Percentiles rank a stretch among this genome's conserved stretches.
Conservation (phyloP, 2,888 invertebrate genomes). For the Amphipyra tragopoginis region DNA sequence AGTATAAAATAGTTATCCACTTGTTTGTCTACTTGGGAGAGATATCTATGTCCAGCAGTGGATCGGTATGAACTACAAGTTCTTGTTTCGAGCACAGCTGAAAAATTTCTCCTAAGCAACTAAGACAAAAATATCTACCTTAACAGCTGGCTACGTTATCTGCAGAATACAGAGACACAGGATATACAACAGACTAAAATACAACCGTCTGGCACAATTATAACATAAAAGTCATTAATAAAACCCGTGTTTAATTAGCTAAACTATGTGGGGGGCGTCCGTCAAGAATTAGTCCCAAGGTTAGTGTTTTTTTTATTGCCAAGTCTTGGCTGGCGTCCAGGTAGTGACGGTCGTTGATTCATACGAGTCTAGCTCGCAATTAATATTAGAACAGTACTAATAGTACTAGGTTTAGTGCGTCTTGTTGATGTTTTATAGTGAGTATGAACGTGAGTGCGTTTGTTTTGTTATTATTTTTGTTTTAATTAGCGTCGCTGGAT, state of each 20-base stretch:
- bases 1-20: too few species aligned
- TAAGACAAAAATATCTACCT: not conserved
- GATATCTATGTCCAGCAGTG: too few species aligned
- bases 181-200: slow-evolving; percentile 35
- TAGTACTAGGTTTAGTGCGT: slow-evolving; percentile 19
- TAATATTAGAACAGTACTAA: slow-evolving; percentile 39
- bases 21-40: too few species aligned
- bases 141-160: not conserved
- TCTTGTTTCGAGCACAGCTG: too few species aligned
- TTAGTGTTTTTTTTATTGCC: slow-evolving; percentile 64
- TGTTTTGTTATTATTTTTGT: slow-evolving; percentile 6
- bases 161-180: slow-evolving; percentile 15
- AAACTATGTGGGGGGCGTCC: slow-evolving; percentile 52
- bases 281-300: slow-evolving; percentile 67
- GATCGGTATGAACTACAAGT: too few species aligned
- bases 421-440: slow-evolving; percentile 35
- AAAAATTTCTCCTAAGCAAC: too few species aligned
- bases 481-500: not conserved
- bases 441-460: slow-evolving; percentile 9
- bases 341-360: slow-evolving; percentile 76
- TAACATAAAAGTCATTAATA: slow-evolving; percentile 55
- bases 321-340: slow-evolving; percentile 74
- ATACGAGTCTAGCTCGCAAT: slow-evolving; percentile 55
- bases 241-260: slow-evolving; percentile 54
- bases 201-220: slow-evolving; percentile 47